Evolutionary conservation across 2,888 invertebrate species (phyloP).

Genomic region (Lithophane semibrunnea): DNA sequence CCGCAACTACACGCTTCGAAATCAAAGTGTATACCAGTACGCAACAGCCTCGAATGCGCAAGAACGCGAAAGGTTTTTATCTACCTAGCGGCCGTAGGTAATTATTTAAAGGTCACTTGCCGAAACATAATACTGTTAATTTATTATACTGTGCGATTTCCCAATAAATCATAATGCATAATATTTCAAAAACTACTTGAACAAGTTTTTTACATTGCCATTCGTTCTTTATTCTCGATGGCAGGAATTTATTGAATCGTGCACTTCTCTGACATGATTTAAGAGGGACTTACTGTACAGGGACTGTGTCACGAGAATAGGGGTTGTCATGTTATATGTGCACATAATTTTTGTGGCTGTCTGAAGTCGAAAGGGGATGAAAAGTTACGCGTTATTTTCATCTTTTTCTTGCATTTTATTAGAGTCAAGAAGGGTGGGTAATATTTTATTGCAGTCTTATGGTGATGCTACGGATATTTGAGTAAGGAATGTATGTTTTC

Average conservation of each 20-base stretch:
- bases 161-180: not conserved
- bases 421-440: not conserved
- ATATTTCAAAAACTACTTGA: constrained; percentile 27
- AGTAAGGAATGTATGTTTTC: not conserved
- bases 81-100: no score
- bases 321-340: constrained; percentile 27
- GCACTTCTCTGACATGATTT: constrained; percentile 38
- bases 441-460: constrained; percentile 18
- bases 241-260: constrained; percentile 41
- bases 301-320: not conserved
- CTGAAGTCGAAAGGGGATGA: constrained; percentile 26
- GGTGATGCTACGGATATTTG: not conserved
- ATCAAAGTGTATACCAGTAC: no score
- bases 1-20: no score
- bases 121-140: no score
- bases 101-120: no score
- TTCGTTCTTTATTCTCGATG: not conserved
- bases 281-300: constrained; percentile 23
- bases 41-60: no score
- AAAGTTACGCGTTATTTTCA: constrained; percentile 18
- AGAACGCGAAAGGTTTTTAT: no score
- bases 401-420: constrained; percentile 9
- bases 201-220: constrained; percentile 9
- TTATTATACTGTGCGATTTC: not conserved
- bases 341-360: constrained; percentile 21